These are phyloP conservation scores for Periophthalmodon schlosseri DNA, from an alignment of 2,113 vertebrate species.

Conservation along the genomic window DNA sequence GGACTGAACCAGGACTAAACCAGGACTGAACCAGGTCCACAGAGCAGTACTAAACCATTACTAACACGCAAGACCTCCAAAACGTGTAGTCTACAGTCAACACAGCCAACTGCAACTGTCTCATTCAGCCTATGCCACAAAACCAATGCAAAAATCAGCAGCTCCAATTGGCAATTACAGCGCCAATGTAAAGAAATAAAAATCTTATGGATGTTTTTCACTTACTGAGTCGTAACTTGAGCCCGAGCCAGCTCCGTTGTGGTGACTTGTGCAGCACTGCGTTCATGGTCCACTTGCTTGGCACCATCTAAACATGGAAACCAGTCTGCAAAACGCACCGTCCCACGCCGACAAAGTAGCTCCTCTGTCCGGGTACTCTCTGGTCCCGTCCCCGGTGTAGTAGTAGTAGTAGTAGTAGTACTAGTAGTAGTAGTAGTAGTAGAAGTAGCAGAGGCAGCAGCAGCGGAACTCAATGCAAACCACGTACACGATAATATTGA, in stretches of 20 bases:
- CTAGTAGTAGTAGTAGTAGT: too few species aligned
- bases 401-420: too few species aligned
- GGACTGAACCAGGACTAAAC: not conserved
- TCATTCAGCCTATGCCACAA: too few species aligned
- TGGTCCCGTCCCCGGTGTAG: not conserved
- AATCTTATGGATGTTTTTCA: conserved; percentile 18
- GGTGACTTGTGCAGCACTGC: conserved; percentile 77
- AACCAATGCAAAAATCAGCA: too few species aligned
- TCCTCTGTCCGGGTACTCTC: not conserved
- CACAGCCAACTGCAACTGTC: too few species aligned
- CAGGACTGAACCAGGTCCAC: not conserved
- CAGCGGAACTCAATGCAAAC: not conserved
- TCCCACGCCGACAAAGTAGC: not conserved
- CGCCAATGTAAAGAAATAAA: too few species aligned
- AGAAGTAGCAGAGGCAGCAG: too few species aligned
- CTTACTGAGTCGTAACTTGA: conserved; percentile 76
- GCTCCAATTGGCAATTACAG: too few species aligned
- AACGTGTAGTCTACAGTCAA: not conserved
- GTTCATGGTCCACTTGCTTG: conserved; percentile 79
- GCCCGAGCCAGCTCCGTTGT: conserved; percentile 75
- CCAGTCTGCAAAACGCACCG: not conserved
- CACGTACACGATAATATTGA: not conserved
- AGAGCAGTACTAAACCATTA: not conserved
- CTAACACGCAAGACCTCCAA: not conserved
- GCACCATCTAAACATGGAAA: conserved; percentile 67